Evolutionary conservation across 1,140 invertebrate genomes (phyloP).

Genomic region (Neotoxoptera formosana): DNA sequence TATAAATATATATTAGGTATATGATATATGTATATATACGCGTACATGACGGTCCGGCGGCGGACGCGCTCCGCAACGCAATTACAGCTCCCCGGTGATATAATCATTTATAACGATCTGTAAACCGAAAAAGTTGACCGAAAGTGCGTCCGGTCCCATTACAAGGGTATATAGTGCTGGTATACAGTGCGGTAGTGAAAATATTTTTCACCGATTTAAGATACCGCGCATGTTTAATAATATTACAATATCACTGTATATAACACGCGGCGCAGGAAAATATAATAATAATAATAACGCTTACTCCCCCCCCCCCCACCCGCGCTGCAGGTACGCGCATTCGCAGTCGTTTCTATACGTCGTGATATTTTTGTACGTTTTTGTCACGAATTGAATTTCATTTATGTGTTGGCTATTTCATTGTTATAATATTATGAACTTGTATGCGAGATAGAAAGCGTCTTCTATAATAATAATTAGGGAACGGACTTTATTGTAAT

Average conservation of each 20-base stretch:
- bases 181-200: background rate
- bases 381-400: background rate
- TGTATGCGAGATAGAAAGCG: no score
- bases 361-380: background rate
- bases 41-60: slow-evolving; percentile 28
- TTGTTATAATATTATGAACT: no score
- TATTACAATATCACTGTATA: background rate
- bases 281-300: background rate
- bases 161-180: background rate
- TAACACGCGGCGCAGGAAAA: no score
- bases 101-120: slow-evolving; percentile 52
- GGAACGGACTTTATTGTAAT: no score
- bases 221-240: background rate
- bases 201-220: slow-evolving; percentile 53
- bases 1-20: slow-evolving; percentile 11
- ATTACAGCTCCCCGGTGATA: slow-evolving; percentile 51
- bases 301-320: background rate
- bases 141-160: slow-evolving; percentile 23
- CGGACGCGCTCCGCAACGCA: slow-evolving; percentile 31
- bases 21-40: background rate
- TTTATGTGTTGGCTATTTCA: no score
- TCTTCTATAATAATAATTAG: background rate
- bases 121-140: slow-evolving; percentile 47
- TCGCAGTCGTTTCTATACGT: no score
- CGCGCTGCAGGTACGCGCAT: background rate